A percentile compares a stretch with the other conserved stretches of the same genome.
phyloP scores from a whole-genome alignment of 1,140 invertebrate genomes.

The Zaprionus taronus region DNA sequence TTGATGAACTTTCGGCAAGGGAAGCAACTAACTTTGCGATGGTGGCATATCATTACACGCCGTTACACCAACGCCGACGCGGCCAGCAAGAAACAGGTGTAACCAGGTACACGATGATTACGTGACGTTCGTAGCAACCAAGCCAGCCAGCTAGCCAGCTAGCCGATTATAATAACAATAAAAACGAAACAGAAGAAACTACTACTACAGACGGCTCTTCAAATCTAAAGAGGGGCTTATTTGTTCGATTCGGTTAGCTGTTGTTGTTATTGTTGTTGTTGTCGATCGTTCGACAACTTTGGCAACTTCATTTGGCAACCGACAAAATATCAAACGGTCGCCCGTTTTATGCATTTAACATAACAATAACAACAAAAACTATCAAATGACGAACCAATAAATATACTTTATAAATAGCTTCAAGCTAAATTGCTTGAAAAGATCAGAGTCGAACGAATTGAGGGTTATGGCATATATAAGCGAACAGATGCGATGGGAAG shows the following conservation, averaged over 20 bases:
- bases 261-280: constrained; percentile 9
- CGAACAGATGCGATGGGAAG: neutral
- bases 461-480: neutral
- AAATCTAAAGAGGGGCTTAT: constrained; percentile 38
- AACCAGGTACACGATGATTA: constrained; percentile 73
- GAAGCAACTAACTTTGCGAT: constrained; percentile 61
- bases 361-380: constrained; percentile 50
- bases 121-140: constrained; percentile 62
- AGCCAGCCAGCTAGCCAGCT: constrained; percentile 1
- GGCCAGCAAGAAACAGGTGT: constrained; percentile 63
- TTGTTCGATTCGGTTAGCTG: constrained; percentile 18
- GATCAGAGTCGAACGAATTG: constrained; percentile 45
- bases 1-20: constrained; percentile 71
- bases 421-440: constrained; percentile 41
- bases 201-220: constrained; percentile 10
- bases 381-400: constrained; percentile 63
- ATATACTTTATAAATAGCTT: constrained; percentile 59
- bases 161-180: constrained; percentile 53
- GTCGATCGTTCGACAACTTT: constrained; percentile 18
- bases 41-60: constrained; percentile 76
- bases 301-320: constrained; percentile 46
- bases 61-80: constrained; percentile 47
- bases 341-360: constrained; percentile 52
- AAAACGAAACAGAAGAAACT: constrained; percentile 17
- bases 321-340: constrained; percentile 54